Percentiles rank a stretch among this genome's conserved stretches.
Evolutionary conservation across 2,888 invertebrate genomes (phyloP).

Genomic region (Heliconius erato): DNA sequence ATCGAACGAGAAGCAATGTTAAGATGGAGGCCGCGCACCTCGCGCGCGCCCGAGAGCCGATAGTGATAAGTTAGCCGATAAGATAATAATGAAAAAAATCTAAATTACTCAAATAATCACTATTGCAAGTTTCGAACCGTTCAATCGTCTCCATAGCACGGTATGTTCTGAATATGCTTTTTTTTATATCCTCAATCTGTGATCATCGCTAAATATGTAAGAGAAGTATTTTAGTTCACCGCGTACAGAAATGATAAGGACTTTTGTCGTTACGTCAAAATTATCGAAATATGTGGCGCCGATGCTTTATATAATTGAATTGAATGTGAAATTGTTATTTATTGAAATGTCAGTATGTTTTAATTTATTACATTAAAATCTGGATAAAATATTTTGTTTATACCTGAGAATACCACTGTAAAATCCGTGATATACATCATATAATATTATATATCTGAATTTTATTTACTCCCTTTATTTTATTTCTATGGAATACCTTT

Average conservation of each 20-base stretch:
- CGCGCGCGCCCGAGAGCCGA: constrained; percentile 77
- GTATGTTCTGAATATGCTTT: constrained; percentile 85
- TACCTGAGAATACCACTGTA: constrained; percentile 84
- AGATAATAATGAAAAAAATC: constrained; percentile 80
- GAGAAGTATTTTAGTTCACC: constrained; percentile 80
- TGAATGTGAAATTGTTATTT: constrained; percentile 83
- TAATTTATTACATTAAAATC: constrained; percentile 84
- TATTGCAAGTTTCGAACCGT: constrained; percentile 83
- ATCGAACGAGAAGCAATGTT: constrained; percentile 84
- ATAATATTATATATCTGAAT: constrained; percentile 81
- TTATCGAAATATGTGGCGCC: constrained; percentile 69
- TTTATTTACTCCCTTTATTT: constrained; percentile 67
- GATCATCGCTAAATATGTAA: constrained; percentile 84
- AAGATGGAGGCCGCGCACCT: constrained; percentile 75
- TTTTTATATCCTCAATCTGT: constrained; percentile 84
- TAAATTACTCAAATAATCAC: constrained; percentile 85
- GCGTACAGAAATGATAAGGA: constrained; percentile 70
- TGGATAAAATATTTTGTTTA: constrained; percentile 81
- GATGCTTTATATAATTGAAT: constrained; percentile 76
- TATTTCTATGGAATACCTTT: neutral
- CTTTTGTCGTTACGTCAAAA: constrained; percentile 67
- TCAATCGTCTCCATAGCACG: constrained; percentile 84
- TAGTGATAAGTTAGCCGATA: constrained; percentile 83
- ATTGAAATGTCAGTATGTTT: constrained; percentile 81
- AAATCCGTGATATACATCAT: constrained; percentile 86